phyloP scores from a whole-genome alignment of 2,113 vertebrate genomes.

The Centropus bengalensis region DNA sequence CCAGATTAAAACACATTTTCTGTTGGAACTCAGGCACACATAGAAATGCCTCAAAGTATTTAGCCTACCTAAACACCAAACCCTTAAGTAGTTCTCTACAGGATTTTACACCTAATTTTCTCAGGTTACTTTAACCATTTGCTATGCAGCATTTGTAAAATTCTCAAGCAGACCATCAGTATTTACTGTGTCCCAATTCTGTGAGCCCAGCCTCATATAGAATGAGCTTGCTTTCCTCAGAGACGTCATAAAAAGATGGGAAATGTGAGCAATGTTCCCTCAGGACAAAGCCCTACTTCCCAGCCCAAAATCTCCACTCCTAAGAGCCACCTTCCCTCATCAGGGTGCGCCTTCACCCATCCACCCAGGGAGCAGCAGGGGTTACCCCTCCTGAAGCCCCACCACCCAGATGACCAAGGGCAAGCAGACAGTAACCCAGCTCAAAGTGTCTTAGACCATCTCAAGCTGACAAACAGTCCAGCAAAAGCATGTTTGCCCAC shows the following conservation, averaged over 20 bases:
- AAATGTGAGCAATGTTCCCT: neutral
- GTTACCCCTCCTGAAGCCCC: neutral
- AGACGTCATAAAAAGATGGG: no score
- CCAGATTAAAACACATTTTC: neutral
- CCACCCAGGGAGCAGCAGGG: fast-evolving
- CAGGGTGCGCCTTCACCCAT: no score
- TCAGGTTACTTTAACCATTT: neutral
- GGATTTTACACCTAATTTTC: neutral
- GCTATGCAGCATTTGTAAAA: neutral
- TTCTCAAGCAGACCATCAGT: neutral
- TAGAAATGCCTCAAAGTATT: neutral
- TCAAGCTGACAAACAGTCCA: neutral
- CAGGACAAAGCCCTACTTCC: fast-evolving
- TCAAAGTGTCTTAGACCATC: fast-evolving
- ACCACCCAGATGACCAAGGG: no score
- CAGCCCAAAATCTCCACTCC: neutral
- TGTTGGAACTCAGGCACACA: neutral
- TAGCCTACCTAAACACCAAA: neutral
- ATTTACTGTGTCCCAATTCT: neutral
- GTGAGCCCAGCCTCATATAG: neutral
- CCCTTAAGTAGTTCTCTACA: neutral
- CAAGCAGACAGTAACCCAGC: neutral
- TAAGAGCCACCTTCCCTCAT: fast-evolving
- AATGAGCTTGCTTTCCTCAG: neutral
- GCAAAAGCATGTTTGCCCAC: neutral